A percentile compares a stretch with the other conserved stretches of the same genome.
phyloP scores from a whole-genome alignment of 2,888 invertebrate genomes.

The Tethea ocularis region DNA sequence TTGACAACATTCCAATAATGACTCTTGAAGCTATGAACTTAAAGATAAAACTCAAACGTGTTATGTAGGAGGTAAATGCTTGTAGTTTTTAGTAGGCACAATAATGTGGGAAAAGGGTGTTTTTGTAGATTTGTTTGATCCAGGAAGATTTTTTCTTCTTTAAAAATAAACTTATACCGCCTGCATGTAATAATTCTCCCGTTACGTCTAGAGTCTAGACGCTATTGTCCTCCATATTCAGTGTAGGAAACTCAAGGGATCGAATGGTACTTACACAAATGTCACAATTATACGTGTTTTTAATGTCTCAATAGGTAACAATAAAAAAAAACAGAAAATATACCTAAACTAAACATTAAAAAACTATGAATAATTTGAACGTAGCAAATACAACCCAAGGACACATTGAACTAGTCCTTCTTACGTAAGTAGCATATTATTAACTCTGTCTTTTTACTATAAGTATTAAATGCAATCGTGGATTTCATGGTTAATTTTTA shows the following conservation, averaged over 20 bases:
- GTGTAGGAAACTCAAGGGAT: neutral
- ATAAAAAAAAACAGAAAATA: neutral
- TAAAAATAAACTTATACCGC: neutral
- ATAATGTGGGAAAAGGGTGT: neutral
- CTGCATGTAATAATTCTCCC: neutral
- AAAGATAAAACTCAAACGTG: neutral
- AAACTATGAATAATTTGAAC: no score
- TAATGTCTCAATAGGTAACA: neutral
- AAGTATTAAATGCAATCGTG: no score
- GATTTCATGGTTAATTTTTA: neutral
- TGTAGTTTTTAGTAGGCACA: neutral
- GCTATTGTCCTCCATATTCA: neutral
- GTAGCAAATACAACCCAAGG: no score
- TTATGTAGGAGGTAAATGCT: neutral
- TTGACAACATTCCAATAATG: neutral
- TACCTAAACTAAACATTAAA: no score
- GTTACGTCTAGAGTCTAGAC: constrained; percentile 1
- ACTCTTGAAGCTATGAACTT: neutral
- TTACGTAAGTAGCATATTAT: no score
- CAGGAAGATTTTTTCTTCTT: neutral
- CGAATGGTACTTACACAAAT: neutral
- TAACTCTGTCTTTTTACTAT: no score
- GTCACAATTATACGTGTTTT: neutral
- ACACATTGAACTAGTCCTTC: no score
- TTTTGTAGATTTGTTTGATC: neutral